Evolutionary conservation across 2,888 invertebrate species (phyloP).

Genomic region (Anarsia innoxiella): DNA sequence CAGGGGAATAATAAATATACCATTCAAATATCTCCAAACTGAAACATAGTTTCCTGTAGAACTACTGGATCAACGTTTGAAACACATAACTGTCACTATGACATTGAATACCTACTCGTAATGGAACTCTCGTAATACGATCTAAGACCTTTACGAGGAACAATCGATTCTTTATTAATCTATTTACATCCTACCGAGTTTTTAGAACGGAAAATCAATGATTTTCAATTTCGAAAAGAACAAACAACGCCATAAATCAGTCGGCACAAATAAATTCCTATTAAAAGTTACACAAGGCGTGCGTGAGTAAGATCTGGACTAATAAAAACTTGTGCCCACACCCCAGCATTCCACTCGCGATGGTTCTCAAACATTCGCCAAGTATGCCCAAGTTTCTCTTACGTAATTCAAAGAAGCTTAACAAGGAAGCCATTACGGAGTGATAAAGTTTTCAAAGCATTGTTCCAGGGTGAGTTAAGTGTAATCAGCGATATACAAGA

Average conservation of each 20-base stretch:
- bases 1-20: too few species aligned
- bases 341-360: slow-evolving; percentile 7
- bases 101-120: too few species aligned
- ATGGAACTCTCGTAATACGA: too few species aligned
- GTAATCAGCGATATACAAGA: too few species aligned
- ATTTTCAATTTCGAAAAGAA: slow-evolving; percentile 7
- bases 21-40: too few species aligned
- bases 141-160: too few species aligned
- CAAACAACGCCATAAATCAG: slow-evolving; percentile 11
- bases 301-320: slow-evolving; percentile 12
- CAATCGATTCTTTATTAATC: too few species aligned
- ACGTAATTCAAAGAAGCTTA: slow-evolving; percentile 5
- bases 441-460: neutral
- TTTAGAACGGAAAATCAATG: neutral
- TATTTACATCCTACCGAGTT: too few species aligned
- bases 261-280: slow-evolving; percentile 9
- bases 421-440: slow-evolving; percentile 3
- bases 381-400: neutral
- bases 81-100: too few species aligned
- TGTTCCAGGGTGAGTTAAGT: neutral
- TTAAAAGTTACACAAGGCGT: slow-evolving; percentile 13
- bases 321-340: slow-evolving; percentile 12
- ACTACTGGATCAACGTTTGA: too few species aligned
- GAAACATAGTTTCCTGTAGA: too few species aligned
- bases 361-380: slow-evolving; percentile 5